Percentiles rank a stretch among this genome's conserved stretches.
phyloP scores from a whole-genome alignment of 2,888 invertebrate genomes.

The Troides helena region DNA sequence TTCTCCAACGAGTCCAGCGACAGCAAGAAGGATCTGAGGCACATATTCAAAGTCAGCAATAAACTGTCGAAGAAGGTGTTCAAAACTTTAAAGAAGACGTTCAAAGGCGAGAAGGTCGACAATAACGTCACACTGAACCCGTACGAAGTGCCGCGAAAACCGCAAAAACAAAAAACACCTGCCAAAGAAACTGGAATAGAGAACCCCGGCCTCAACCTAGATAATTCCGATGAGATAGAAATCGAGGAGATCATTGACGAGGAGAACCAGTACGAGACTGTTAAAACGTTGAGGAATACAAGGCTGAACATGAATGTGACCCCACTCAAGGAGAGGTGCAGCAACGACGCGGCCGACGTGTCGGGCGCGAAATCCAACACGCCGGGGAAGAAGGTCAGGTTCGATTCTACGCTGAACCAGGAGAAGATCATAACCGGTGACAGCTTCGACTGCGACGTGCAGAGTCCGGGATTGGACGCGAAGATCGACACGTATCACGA shows the following conservation, averaged over 20 bases:
- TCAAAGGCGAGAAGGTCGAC: conserved; percentile 64
- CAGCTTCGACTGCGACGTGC: conserved; percentile 69
- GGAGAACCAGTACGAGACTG: conserved; percentile 69
- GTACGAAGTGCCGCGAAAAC: conserved; percentile 71
- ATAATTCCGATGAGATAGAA: conserved; percentile 73
- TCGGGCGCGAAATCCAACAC: conserved; percentile 61
- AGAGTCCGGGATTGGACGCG: conserved; percentile 70
- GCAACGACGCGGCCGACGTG: conserved; percentile 49
- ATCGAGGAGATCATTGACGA: conserved; percentile 62
- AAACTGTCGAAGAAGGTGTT: conserved; percentile 70
- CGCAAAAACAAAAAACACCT: conserved; percentile 52
- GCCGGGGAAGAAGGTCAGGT: conserved; percentile 71
- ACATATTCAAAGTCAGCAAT: conserved; percentile 63
- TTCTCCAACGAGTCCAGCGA: conserved; percentile 63
- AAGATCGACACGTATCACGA: conserved; percentile 76
- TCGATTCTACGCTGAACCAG: conserved; percentile 72
- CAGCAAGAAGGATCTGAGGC: conserved; percentile 60
- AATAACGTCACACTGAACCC: conserved; percentile 61
- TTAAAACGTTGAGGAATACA: conserved; percentile 70
- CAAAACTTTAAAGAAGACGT: conserved; percentile 69
- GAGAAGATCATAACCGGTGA: conserved; percentile 75
- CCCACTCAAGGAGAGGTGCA: conserved; percentile 56
- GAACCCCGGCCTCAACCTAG: conserved; percentile 68
- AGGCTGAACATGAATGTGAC: conserved; percentile 69
- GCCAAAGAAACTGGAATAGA: conserved; percentile 65